Conservation (phyloP, 2,888 invertebrate genomes). For the Drosophila kambysellisi region DNA sequence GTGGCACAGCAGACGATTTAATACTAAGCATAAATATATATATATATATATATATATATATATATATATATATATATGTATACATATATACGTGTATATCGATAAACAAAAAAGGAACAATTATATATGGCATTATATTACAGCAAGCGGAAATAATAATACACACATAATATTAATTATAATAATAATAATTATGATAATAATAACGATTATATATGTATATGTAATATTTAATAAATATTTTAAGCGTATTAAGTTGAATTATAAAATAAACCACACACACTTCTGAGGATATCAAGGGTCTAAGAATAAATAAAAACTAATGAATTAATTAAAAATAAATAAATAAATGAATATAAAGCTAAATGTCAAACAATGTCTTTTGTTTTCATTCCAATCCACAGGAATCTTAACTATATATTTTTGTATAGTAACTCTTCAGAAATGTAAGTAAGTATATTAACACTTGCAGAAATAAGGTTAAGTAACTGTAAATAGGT, state of each 20-base stretch:
- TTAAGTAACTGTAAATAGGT: not conserved
- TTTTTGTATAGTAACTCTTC: not conserved
- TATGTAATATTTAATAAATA: slow-evolving; percentile 61
- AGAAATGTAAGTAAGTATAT: not conserved
- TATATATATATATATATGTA: slow-evolving; percentile 16
- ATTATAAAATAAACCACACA: slow-evolving; percentile 74
- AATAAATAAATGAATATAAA: slow-evolving; percentile 81
- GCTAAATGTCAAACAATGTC: slow-evolving; percentile 69
- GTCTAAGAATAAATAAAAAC: slow-evolving; percentile 84
- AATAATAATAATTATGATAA: slow-evolving; percentile 50
- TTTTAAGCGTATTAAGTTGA: slow-evolving; percentile 77
- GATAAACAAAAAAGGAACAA: slow-evolving; percentile 49
- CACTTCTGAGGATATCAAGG: slow-evolving; percentile 85
- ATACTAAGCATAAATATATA: slow-evolving; percentile 56
- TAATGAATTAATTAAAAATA: slow-evolving; percentile 83
- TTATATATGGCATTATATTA: slow-evolving; percentile 76
- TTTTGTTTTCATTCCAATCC: not conserved
- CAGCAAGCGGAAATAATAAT: slow-evolving; percentile 66
- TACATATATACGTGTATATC: slow-evolving; percentile 37
- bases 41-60: slow-evolving; percentile 39
- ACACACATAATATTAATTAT: slow-evolving; percentile 53
- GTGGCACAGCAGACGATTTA: slow-evolving; percentile 32
- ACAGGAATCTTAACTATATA: not conserved
- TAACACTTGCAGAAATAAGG: not conserved
- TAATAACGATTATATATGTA: slow-evolving; percentile 61